These are phyloP conservation scores for Antechinus stuartii DNA, from an alignment of 2,113 vertebrate genomes.

Conservation along the genomic window DNA sequence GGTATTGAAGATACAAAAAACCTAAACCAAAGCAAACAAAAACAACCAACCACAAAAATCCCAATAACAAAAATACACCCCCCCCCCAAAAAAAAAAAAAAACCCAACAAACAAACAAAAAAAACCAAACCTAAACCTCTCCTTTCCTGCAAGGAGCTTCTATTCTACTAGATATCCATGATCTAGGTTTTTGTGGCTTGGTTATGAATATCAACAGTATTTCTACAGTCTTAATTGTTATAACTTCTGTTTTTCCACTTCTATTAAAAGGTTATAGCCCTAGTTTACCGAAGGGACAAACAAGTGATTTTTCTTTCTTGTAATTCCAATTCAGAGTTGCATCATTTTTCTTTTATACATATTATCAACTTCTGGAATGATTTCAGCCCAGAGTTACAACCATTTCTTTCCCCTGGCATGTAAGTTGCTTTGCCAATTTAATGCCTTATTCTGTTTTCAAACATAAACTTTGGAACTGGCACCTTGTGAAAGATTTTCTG, in stretches of 20 bases:
- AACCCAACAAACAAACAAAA: too few relatives aligned
- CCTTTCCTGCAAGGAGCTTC: not conserved
- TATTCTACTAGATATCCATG: not conserved
- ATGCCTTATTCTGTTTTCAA: slow-evolving; percentile 50
- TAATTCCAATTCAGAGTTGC: not conserved
- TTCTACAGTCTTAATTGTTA: slow-evolving; percentile 23
- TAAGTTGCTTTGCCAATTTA: slow-evolving; percentile 54
- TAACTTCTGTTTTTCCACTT: slow-evolving; percentile 34
- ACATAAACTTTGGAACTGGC: slow-evolving; percentile 43
- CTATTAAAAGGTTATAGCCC: slow-evolving; percentile 3
- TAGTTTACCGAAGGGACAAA: slow-evolving; percentile 39
- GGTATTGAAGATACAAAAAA: not conserved
- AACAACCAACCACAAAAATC: too few relatives aligned
- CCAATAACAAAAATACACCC: too few relatives aligned
- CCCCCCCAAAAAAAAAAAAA: too few relatives aligned
- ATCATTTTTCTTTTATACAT: slow-evolving; percentile 35
- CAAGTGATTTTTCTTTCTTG: not conserved
- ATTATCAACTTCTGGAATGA: slow-evolving; percentile 34
- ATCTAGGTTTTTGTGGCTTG: slow-evolving; percentile 46
- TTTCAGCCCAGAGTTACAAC: slow-evolving; percentile 32
- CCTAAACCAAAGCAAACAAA: too few relatives aligned
- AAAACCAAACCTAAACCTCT: not conserved
- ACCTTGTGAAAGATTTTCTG: slow-evolving; percentile 45
- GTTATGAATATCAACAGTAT: slow-evolving; percentile 40
- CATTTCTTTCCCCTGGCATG: slow-evolving; percentile 21